A percentile compares a stretch with the other conserved stretches of the same genome.
phyloP scores from a whole-genome alignment of 2,797 vertebrate genomes.

The Chaunax sp. region DNA sequence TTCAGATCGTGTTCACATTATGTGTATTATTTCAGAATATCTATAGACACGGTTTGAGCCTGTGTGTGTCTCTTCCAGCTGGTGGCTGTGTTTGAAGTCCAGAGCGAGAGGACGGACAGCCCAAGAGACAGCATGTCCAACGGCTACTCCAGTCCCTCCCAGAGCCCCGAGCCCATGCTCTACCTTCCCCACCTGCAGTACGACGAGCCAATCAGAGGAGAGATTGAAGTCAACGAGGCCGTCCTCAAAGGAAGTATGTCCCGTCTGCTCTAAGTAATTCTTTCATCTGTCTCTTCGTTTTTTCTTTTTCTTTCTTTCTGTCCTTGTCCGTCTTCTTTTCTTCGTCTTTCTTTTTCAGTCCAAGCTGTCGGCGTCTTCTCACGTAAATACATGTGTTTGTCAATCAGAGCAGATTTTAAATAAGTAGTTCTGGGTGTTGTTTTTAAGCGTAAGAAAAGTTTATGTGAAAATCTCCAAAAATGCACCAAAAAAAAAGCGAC shows the following conservation, averaged over 20 bases:
- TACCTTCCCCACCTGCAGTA: constrained; percentile 85
- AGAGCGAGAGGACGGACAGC: constrained; percentile 71
- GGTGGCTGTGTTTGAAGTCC: constrained; percentile 88
- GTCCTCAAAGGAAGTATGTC: constrained; percentile 90
- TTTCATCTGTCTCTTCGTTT: neutral
- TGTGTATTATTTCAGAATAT: neutral
- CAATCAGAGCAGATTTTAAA: neutral
- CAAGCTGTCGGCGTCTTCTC: neutral
- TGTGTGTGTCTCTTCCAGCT: constrained; percentile 81
- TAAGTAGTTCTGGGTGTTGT: neutral
- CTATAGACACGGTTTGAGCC: neutral
- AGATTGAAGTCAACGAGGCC: constrained; percentile 93
- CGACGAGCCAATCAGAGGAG: constrained; percentile 82
- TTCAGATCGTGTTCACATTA: neutral
- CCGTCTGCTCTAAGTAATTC: neutral
- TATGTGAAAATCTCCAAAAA: neutral
- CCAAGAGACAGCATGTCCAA: constrained; percentile 68
- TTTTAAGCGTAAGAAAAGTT: constrained; percentile 2
- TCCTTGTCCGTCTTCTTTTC: no score
- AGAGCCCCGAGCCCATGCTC: constrained; percentile 80
- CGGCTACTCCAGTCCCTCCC: constrained; percentile 81
- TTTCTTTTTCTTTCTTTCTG: no score
- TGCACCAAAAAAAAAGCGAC: neutral
- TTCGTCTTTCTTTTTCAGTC: neutral
- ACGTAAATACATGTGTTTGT: neutral